Conservation (phyloP, 2,113 vertebrate species). For the Mellivora capensis region DNA sequence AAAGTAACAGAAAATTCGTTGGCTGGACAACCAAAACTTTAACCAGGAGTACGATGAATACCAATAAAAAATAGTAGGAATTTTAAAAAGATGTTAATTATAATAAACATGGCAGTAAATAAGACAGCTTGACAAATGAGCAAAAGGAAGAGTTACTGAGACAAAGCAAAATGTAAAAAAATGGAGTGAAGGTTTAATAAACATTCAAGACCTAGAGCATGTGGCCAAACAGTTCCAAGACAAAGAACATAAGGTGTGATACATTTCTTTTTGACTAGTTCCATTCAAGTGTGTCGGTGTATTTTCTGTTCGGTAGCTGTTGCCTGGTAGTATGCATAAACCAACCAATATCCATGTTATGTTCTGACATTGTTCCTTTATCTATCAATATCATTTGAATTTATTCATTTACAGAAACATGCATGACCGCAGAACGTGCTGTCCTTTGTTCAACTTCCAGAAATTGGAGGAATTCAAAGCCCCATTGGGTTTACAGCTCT, state of each 20-base stretch:
- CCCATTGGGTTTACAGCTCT: neutral
- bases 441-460: conserved; percentile 8
- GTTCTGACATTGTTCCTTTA: neutral
- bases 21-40: neutral
- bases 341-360: neutral
- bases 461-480: conserved; percentile 18
- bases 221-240: neutral
- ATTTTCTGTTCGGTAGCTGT: neutral
- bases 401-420: neutral
- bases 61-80: neutral
- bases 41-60: neutral
- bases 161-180: neutral
- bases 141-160: neutral
- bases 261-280: neutral
- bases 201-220: neutral
- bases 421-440: neutral
- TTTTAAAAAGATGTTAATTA: neutral
- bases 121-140: neutral
- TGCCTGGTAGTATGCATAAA: neutral
- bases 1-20: neutral
- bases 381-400: neutral
- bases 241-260: neutral
- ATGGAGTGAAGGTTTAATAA: neutral
- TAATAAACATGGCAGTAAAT: neutral
- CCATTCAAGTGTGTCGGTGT: neutral